Evolutionary conservation across 2,113 vertebrate genomes (phyloP).

Genomic region (Macrotis lagotis): DNA sequence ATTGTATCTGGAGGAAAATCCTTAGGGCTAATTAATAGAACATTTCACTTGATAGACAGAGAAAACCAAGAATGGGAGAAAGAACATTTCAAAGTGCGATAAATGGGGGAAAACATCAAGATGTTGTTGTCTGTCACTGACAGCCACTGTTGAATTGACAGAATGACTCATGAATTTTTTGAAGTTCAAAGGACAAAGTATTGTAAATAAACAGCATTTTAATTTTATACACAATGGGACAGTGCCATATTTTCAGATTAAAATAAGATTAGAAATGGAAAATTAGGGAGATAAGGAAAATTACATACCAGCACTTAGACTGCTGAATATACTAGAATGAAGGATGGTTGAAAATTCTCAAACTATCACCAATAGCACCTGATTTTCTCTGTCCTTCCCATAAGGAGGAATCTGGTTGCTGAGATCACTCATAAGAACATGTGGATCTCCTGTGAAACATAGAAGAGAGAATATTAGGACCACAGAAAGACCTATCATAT

Average conservation of each 20-base stretch:
- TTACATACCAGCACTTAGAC: neutral
- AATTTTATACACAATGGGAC: neutral
- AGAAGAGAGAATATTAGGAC: constrained; percentile 11
- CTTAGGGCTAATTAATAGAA: constrained; percentile 44
- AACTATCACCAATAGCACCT: neutral
- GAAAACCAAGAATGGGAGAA: neutral
- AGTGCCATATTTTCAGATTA: neutral
- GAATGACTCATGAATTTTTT: constrained; percentile 22
- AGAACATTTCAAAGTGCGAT: constrained; percentile 18
- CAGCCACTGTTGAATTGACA: neutral
- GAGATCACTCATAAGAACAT: neutral
- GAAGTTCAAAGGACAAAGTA: constrained; percentile 18
- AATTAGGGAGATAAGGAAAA: neutral
- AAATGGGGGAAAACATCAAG: constrained; percentile 39
- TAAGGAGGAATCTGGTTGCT: neutral
- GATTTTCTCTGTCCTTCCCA: constrained; percentile 6
- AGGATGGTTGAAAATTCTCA: neutral
- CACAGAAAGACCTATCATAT: neutral
- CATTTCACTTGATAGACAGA: no score
- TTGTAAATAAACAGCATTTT: constrained; percentile 8
- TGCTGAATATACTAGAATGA: constrained; percentile 21
- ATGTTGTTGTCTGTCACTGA: neutral
- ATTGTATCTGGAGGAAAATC: constrained; percentile 20
- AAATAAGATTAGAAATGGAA: constrained; percentile 3
- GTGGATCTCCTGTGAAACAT: neutral